These are phyloP conservation scores for Pristiophorus japonicus DNA, from an alignment of 2,113 vertebrate genomes.

Conservation along the genomic window DNA sequence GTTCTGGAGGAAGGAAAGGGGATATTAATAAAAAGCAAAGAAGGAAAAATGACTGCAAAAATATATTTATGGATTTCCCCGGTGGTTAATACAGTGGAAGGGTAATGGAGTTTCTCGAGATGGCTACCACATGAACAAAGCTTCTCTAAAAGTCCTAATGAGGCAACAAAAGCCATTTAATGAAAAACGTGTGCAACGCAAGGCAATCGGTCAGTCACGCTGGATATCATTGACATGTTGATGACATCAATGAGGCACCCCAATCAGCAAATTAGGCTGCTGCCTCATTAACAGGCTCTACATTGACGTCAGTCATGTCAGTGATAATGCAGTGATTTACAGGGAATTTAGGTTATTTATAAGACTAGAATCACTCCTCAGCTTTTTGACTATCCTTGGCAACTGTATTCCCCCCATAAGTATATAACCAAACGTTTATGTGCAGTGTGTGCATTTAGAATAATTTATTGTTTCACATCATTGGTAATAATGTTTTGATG, in stretches of 20 bases:
- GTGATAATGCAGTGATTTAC: neutral
- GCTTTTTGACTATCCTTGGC: neutral
- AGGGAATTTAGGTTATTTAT: neutral
- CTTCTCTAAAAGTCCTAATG: neutral
- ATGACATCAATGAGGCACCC: neutral
- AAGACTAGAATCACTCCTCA: neutral
- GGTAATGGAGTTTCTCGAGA: neutral
- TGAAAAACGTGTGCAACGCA: neutral
- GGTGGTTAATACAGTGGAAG: neutral
- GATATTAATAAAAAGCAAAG: neutral
- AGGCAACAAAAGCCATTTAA: neutral
- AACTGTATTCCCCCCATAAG: neutral
- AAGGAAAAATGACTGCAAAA: neutral
- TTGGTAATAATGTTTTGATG: neutral
- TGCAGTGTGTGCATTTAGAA: neutral
- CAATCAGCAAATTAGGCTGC: neutral
- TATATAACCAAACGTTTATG: neutral
- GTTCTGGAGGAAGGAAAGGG: neutral
- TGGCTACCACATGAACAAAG: neutral
- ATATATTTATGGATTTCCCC: neutral
- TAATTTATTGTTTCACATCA: neutral
- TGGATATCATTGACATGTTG: neutral
- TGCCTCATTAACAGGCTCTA: neutral
- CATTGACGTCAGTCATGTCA: neutral
- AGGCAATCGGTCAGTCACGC: neutral